Evolutionary conservation across 2,888 invertebrate genomes (phyloP), one percentile per base, ranked within the genome.

Genomic region (Macrophya alboannulata): DNA sequence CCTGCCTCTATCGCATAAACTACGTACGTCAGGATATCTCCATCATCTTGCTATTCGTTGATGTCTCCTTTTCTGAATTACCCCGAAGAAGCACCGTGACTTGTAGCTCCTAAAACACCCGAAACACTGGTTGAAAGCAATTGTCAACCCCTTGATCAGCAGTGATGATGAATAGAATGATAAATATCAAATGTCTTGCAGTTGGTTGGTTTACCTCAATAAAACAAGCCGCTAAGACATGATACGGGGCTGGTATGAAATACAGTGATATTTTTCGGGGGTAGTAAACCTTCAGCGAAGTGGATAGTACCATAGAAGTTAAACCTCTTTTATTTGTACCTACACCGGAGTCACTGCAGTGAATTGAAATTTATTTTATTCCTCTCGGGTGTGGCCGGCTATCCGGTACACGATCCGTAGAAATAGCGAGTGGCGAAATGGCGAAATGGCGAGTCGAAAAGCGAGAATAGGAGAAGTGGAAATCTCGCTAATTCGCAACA

Each of bases 401-500:
- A n/a, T 74, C 31, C 31, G 31, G n/a, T 45, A 45, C 25, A 45
- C 43, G 74, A 74, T 45, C n/a, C 21, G 45, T 17, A 45, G 74
- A 25, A 74, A 74, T 68, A 68, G 68, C 68, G 31, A 77, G n/a
- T 43, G 81, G 37, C 12, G 43, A 43, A 62, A 62, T 62, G 43
- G 81, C 15, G 81, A 43, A 81, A 62, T 40, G 74, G 77, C 37
- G 86, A 31, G 84, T 68, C 37, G 85, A 68, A 3, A 51, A 65
- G 84, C 74, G 87, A 86, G 89, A 86, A 81, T 62, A 62, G 88
- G 82, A 87, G 89, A 89, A 91, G 90, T 91, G 90, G 91, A 92
- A 92, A 92, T 92, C 91, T 91, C 90, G 90, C 91, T 93, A 92
- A 92, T 93, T 93, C 91, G 92, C 90, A 91, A 91, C 91, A 93